phyloP scores from a whole-genome alignment of 2,113 vertebrate genomes.

The Crotalus horridus region DNA sequence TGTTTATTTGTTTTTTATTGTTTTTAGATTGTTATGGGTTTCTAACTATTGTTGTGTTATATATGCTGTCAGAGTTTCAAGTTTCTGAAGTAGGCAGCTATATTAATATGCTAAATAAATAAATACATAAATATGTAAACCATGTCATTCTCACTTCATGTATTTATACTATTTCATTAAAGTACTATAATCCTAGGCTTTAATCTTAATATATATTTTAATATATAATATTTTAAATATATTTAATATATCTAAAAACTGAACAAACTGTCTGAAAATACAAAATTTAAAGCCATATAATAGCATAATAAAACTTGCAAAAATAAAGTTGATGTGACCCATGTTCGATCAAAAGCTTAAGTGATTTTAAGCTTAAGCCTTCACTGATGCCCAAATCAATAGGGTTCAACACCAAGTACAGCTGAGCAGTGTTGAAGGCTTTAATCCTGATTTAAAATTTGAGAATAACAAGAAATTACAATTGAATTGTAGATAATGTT shows the following conservation, averaged over 20 bases:
- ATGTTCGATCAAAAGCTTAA: background rate
- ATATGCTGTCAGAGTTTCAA: background rate
- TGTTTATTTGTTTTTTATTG: background rate
- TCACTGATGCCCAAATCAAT: background rate
- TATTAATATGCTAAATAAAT: background rate
- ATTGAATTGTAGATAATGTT: background rate
- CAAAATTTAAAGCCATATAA: background rate
- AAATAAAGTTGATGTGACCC: background rate
- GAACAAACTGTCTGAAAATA: background rate
- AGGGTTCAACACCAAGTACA: background rate
- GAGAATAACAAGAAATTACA: background rate
- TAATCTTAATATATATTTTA: background rate
- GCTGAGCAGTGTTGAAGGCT: rapidly evolving
- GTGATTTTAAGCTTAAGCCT: background rate
- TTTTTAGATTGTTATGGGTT: background rate
- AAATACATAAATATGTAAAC: background rate
- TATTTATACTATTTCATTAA: background rate
- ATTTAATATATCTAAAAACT: background rate
- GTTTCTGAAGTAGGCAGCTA: background rate
- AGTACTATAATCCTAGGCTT: background rate
- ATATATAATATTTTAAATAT: background rate
- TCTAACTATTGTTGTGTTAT: background rate
- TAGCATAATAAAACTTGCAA: background rate
- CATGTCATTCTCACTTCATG: background rate
- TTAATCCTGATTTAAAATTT: background rate